Conservation (phyloP, 1,140 invertebrate genomes). For the Tetramorium alpestre region DNA sequence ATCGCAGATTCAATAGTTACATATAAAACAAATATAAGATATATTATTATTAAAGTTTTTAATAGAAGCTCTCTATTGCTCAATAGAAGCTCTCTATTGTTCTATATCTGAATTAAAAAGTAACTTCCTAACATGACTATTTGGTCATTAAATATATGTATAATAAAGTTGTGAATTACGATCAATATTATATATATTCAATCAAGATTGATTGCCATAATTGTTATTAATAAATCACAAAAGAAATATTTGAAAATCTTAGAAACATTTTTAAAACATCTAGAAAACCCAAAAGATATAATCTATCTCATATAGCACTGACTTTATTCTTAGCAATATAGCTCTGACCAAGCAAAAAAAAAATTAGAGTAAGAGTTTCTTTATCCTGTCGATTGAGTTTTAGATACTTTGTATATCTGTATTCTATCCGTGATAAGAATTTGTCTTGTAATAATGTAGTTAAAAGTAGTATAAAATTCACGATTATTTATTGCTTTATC, state of each 20-base stretch:
- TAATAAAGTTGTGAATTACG: constrained; percentile 67
- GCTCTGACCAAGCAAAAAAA: constrained; percentile 50
- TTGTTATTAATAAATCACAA: constrained; percentile 68
- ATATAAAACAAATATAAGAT: constrained; percentile 53
- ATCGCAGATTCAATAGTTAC: constrained; percentile 47
- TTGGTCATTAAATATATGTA: constrained; percentile 37
- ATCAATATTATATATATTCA: constrained; percentile 70
- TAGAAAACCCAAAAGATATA: constrained; percentile 18
- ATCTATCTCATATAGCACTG: constrained; percentile 59
- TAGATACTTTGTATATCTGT: constrained; percentile 22
- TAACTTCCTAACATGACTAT: constrained; percentile 38
- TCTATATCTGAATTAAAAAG: constrained; percentile 32
- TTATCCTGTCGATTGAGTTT: constrained; percentile 10
- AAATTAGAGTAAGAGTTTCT: constrained; percentile 41
- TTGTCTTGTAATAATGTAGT: constrained; percentile 20
- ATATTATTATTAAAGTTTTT: constrained; percentile 52
- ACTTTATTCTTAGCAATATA: constrained; percentile 72
- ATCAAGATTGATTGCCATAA: constrained; percentile 68
- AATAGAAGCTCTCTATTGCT: constrained; percentile 22
- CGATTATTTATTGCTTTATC: constrained; percentile 33
- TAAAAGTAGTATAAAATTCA: constrained; percentile 2
- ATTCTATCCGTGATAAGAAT: neutral
- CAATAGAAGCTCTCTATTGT: constrained; percentile 24
- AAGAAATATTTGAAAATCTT: constrained; percentile 6
- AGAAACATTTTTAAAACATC: constrained; percentile 13